phyloP scores from a whole-genome alignment of 2,113 vertebrate genomes.

The Raphicerus campestris region DNA sequence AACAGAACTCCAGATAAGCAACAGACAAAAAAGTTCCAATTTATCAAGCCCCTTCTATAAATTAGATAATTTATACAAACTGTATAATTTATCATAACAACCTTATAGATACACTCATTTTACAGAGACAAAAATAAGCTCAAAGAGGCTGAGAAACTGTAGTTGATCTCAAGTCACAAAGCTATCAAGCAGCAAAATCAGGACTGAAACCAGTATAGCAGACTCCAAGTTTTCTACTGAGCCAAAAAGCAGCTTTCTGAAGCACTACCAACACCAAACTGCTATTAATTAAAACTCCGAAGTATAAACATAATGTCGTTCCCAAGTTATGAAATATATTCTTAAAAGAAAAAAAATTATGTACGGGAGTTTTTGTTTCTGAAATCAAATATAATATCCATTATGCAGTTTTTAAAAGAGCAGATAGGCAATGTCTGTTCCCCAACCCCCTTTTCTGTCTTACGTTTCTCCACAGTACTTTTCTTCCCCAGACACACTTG shows the following conservation, averaged over 20 bases:
- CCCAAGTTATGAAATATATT: slow-evolving; percentile 19
- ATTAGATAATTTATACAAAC: not conserved
- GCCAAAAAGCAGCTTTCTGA: slow-evolving; percentile 26
- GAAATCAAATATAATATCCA: slow-evolving; percentile 21
- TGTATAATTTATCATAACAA: not conserved
- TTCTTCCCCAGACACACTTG: not conserved
- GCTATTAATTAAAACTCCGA: slow-evolving; percentile 11
- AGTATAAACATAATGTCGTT: slow-evolving; percentile 21
- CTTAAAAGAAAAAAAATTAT: not conserved
- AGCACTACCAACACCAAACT: not conserved
- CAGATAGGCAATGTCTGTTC: not conserved
- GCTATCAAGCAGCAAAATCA: not conserved
- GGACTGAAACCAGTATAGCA: not conserved
- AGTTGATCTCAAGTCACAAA: slow-evolving; percentile 10
- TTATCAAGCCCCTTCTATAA: not conserved
- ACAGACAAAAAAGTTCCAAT: slow-evolving; percentile 10
- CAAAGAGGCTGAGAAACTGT: not conserved
- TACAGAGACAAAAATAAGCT: slow-evolving; percentile 22
- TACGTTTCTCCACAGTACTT: not conserved
- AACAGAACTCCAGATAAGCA: not conserved
- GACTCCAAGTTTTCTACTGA: slow-evolving; percentile 23
- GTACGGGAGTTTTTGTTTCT: slow-evolving; percentile 30
- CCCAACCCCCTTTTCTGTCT: not conserved
- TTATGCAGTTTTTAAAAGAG: not conserved
- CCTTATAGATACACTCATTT: not conserved